Base-by-base conservation (phyloP, 2,113 vertebrate species). In the Elgaria multicarinata region DNA sequence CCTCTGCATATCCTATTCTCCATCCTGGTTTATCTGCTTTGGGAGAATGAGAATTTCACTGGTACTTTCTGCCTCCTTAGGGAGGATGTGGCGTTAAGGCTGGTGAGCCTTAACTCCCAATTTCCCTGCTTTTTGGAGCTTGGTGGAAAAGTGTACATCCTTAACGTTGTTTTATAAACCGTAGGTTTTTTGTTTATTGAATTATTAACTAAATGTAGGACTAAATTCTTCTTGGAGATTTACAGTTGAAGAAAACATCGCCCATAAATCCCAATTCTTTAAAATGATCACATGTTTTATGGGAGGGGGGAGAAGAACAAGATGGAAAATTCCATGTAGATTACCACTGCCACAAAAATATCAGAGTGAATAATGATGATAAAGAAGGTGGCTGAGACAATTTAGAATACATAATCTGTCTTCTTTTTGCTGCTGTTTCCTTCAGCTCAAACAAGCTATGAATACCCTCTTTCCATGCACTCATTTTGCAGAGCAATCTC, bases 301-400 rank as follows among this genome's bases (percentile, higher is more conserved):
- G 88, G 94, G 16, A 18, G 55, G 12, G 55, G 55, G 55, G 55
- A 20, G 16, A 94, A 66, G 87, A 90, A 89, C 89, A 89, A 88
- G 94, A 58, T 58, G 78, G 88, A 93, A 94, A 94, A 94, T 95
- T 94, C 93, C 93, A 94, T 95, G 94, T 93, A 95, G 90, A 92
- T 92, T 90, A 91, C 90, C 42, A 7, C 75, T 3, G 2, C 42
- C 20, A 62, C 16, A 90, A 46, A 90, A 92, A 96, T 94, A 95
- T 95, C 94, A 87, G 91, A 93, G 78, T 87, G 90, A 94, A 95
- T 95, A 96, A 95, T 95, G 91, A 94, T 95, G 93, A 96, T 95
- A 90, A 95, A 96, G 89, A 89, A 91, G 82, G 36, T 91, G 86
- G 86, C 91, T 93, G 92, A 92, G 87, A 95, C 91, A 90, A 93